Conservation (phyloP, 2,888 invertebrate genomes). For the Andricus quercusramuli region DNA sequence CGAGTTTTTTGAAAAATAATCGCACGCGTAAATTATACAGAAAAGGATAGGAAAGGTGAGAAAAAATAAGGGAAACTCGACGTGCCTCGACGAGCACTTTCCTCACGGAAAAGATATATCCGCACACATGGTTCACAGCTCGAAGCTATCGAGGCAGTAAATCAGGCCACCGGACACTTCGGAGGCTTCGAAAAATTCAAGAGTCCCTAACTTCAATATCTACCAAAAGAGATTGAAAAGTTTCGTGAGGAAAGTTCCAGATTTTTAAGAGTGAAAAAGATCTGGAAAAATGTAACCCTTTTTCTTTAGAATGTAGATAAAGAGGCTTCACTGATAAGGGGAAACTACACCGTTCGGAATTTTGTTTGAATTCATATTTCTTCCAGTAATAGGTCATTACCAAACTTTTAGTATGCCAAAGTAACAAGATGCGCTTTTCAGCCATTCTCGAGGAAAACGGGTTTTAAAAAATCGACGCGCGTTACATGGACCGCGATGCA, state of each 20-base stretch:
- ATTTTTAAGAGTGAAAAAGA: not conserved
- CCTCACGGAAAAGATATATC: slow-evolving; percentile 53
- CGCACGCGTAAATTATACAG: not conserved
- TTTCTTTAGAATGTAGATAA: not conserved
- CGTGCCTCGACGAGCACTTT: slow-evolving; percentile 16
- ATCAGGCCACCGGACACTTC: slow-evolving; percentile 48
- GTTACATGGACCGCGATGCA: no score
- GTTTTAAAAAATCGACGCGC: no score
- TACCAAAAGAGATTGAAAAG: not conserved
- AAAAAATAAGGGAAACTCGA: not conserved
- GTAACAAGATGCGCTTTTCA: no score
- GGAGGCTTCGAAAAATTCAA: not conserved
- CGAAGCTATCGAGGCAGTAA: slow-evolving; percentile 59
- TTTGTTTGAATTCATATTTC: no score
- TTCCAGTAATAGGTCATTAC: no score
- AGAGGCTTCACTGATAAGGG: not conserved
- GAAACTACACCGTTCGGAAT: no score
- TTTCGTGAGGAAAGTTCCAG: not conserved
- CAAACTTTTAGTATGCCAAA: no score
- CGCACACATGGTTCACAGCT: slow-evolving; percentile 57
- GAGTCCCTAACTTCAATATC: not conserved
- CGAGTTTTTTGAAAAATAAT: not conserved
- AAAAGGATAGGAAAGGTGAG: not conserved
- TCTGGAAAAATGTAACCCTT: not conserved
- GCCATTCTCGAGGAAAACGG: no score